These are phyloP conservation scores for Stramonita haemastoma DNA, from an alignment of 2,888 invertebrate species.

Conservation along the genomic window DNA sequence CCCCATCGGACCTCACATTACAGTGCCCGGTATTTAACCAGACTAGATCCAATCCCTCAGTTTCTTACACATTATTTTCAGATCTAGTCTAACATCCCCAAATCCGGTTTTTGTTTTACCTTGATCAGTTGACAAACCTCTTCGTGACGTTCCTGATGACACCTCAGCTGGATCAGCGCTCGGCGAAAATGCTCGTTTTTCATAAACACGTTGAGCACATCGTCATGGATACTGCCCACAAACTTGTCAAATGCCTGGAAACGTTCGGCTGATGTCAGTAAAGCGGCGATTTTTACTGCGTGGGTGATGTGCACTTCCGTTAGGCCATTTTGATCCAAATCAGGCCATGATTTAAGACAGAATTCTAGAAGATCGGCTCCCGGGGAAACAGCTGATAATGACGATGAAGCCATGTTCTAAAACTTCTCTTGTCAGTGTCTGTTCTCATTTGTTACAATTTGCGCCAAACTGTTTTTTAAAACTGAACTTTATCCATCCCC, in stretches of 20 bases:
- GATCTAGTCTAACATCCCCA: no score
- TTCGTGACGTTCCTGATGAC: conserved; percentile 41
- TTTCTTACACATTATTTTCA: no score
- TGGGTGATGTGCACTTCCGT: background rate
- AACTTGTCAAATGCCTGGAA: conserved; percentile 34
- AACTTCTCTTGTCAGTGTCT: background rate
- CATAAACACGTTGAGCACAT: conserved; percentile 21
- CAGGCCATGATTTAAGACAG: conserved; percentile 6
- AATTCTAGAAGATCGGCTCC: conserved; percentile 27
- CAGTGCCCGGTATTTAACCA: no score
- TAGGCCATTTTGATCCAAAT: background rate
- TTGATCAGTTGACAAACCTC: conserved; percentile 45
- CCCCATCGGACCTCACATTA: no score
- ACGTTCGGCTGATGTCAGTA: conserved; percentile 28
- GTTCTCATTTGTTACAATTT: no score
- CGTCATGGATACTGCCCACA: conserved; percentile 25
- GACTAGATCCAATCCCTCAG: no score
- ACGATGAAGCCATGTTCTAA: background rate
- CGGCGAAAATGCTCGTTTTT: conserved; percentile 44
- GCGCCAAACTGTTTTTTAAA: no score
- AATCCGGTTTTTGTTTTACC: conserved; percentile 35
- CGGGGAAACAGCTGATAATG: background rate
- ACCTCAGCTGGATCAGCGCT: conserved; percentile 41
- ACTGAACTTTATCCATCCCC: no score
- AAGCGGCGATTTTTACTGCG: conserved; percentile 15